phyloP scores from a whole-genome alignment of 2,888 invertebrate species.

The Tipula lateralis region DNA sequence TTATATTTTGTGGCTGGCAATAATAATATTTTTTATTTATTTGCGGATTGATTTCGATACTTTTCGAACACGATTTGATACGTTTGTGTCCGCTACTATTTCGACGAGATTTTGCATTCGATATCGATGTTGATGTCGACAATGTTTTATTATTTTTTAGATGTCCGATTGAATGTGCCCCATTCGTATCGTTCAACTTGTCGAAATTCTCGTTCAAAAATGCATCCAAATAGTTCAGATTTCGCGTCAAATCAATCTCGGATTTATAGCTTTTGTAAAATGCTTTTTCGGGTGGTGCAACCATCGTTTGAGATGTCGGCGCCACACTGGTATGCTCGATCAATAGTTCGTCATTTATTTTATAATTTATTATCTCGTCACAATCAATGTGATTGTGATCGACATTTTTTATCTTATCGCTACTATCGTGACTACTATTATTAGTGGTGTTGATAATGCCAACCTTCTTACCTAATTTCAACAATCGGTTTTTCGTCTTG shows the following conservation, averaged over 20 bases:
- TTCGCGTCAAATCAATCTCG: slow-evolving; percentile 48
- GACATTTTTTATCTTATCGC: background rate
- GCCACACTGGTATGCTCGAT: background rate
- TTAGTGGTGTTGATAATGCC: slow-evolving; percentile 41
- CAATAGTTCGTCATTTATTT: background rate
- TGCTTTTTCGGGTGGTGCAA: slow-evolving; percentile 37
- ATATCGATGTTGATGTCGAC: background rate
- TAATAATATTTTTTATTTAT: background rate
- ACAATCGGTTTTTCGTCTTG: slow-evolving; percentile 45
- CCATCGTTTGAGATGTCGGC: background rate
- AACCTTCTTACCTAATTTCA: slow-evolving; percentile 47
- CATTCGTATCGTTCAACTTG: slow-evolving; percentile 40
- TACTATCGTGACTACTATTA: slow-evolving; percentile 30
- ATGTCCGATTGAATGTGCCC: slow-evolving; percentile 44
- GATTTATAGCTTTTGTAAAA: slow-evolving; percentile 49
- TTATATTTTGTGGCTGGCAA: background rate
- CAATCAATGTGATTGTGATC: background rate
- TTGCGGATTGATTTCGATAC: slow-evolving; percentile 32
- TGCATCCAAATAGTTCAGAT: slow-evolving; percentile 47
- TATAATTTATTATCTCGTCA: background rate
- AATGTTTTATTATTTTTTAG: slow-evolving; percentile 31
- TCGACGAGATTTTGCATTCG: background rate
- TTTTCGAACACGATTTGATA: slow-evolving; percentile 42
- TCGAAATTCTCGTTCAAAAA: slow-evolving; percentile 49
- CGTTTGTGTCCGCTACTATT: slow-evolving; percentile 40